Percentiles rank a stretch among this genome's conserved stretches.
phyloP scores from a whole-genome alignment of 2,797 vertebrate genomes.

The Clarias pachynema region DNA sequence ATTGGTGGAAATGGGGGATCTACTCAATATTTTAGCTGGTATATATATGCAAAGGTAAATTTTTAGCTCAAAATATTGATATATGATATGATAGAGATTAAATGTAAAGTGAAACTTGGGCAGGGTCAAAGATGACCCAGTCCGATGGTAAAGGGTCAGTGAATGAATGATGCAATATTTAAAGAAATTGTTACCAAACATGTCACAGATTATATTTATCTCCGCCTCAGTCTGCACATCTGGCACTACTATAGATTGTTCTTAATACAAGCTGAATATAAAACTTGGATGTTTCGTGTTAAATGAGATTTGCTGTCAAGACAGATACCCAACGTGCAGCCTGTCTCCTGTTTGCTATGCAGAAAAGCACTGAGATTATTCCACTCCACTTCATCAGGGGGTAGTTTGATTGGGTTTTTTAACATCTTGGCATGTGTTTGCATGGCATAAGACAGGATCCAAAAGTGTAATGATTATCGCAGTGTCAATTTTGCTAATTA shows the following conservation, averaged over 20 bases:
- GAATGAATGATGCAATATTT: not conserved
- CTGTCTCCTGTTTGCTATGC: not conserved
- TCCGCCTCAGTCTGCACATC: not conserved
- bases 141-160: too few relatives aligned
- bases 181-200: not conserved
- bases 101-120: too few relatives aligned
- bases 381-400: not conserved
- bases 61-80: too few relatives aligned
- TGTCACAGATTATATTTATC: not conserved
- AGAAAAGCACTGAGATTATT: not conserved
- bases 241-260: not conserved
- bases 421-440: slow-evolving; percentile 2
- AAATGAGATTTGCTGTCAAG: not conserved
- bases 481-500: not conserved
- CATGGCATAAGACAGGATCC: not conserved
- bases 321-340: not conserved
- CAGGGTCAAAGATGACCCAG: too few relatives aligned
- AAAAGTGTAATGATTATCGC: slow-evolving; percentile 3
- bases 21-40: too few relatives aligned
- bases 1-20: too few relatives aligned
- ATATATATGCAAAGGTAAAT: too few relatives aligned
- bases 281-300: not conserved
- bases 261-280: not conserved
- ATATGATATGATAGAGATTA: too few relatives aligned
- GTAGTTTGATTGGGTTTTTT: slow-evolving; percentile 5